phyloP scores from a whole-genome alignment of 2,797 vertebrate genomes.

The Protonibea diacanthus region DNA sequence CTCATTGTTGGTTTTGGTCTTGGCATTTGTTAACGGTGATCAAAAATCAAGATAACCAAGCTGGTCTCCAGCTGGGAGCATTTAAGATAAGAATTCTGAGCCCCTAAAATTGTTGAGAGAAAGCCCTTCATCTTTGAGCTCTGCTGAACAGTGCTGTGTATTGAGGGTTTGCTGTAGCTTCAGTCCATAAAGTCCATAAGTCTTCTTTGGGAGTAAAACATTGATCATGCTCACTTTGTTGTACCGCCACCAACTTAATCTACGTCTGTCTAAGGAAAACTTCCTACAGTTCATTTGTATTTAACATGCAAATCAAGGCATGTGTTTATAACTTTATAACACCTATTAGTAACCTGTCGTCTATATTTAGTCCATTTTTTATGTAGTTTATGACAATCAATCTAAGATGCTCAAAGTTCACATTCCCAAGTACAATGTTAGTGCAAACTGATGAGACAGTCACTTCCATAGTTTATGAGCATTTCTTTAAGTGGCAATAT shows the following conservation, averaged over 20 bases:
- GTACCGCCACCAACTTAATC: background rate
- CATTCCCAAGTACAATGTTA: background rate
- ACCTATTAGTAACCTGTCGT: background rate
- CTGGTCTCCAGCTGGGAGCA: background rate
- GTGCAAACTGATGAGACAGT: conserved; percentile 7
- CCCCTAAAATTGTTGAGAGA: background rate
- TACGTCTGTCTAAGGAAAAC: background rate
- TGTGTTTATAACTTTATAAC: background rate
- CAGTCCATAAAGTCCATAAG: background rate
- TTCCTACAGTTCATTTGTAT: background rate
- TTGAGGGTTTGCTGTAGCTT: background rate
- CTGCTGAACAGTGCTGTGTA: background rate
- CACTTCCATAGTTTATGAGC: background rate
- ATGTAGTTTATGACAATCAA: background rate
- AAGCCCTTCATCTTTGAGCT: background rate
- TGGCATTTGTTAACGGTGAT: too few relatives aligned
- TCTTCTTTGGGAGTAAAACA: background rate
- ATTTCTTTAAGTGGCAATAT: background rate
- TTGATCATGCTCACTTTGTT: background rate
- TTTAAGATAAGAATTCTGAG: background rate
- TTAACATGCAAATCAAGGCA: background rate
- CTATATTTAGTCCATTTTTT: background rate
- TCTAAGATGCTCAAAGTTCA: conserved; percentile 14
- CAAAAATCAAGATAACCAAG: background rate
- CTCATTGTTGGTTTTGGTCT: background rate